These are phyloP conservation scores for Trichogramma dendrolimi DNA, from an alignment of 2,888 invertebrate species.

Conservation along the genomic window DNA sequence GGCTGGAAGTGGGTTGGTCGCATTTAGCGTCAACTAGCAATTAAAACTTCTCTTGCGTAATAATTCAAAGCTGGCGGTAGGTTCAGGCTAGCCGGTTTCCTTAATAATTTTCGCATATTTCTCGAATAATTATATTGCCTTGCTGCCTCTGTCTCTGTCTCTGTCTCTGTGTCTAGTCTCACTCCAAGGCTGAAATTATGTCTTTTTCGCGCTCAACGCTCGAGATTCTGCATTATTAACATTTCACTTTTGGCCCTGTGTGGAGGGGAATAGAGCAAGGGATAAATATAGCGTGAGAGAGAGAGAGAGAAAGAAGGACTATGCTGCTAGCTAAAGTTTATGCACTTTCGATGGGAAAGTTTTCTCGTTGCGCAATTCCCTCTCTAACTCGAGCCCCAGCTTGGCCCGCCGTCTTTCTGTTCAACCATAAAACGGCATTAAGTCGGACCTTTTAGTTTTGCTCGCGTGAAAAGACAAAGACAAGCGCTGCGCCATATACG, in stretches of 20 bases:
- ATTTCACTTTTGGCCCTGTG: constrained; percentile 3
- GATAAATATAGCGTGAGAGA: background rate
- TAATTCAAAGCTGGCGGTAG: too few species aligned
- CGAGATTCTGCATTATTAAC: too few species aligned
- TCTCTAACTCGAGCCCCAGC: constrained; percentile 7
- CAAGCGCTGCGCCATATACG: background rate
- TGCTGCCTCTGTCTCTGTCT: constrained; percentile 6
- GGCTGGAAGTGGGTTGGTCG: too few species aligned
- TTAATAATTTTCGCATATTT: too few species aligned
- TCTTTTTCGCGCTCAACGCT: too few species aligned
- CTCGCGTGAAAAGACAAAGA: background rate
- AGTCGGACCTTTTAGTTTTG: background rate
- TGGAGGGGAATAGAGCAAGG: constrained; percentile 4
- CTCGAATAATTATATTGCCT: too few species aligned
- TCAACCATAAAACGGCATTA: constrained; percentile 15
- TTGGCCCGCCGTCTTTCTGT: too few species aligned
- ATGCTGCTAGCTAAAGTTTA: background rate
- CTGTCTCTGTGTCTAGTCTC: background rate
- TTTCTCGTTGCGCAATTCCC: background rate
- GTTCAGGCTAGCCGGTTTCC: too few species aligned
- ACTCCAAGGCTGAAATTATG: too few species aligned
- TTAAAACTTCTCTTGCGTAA: too few species aligned
- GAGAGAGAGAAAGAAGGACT: background rate
- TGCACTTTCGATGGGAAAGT: constrained; percentile 6
- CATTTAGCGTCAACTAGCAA: too few species aligned